Evolutionary conservation across 1,140 invertebrate species (phyloP).

Genomic region (Tetraneura akinire): DNA sequence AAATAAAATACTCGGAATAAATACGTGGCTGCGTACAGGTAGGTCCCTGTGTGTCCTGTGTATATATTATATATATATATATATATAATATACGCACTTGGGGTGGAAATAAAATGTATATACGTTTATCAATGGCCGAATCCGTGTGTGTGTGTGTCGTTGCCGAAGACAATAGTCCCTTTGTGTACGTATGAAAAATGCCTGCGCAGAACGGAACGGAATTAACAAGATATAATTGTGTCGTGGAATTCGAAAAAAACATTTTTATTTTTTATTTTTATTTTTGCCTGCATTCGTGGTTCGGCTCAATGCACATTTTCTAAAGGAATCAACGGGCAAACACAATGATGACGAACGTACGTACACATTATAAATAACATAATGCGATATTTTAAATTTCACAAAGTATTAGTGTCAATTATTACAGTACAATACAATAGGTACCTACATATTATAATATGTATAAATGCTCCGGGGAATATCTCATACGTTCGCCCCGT

Average conservation of each 20-base stretch:
- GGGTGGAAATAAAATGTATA: background rate
- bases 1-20: constrained; percentile 40
- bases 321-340: constrained; percentile 24
- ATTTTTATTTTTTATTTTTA: too few species aligned
- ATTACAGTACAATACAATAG: background rate
- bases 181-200: background rate
- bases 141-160: constrained; percentile 31
- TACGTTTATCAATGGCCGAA: constrained; percentile 6
- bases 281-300: constrained; percentile 6
- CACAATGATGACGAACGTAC: constrained; percentile 20
- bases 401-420: constrained; percentile 18
- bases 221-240: constrained; percentile 40
- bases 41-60: too few species aligned
- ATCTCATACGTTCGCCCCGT: background rate
- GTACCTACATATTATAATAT: too few species aligned
- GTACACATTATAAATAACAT: too few species aligned
- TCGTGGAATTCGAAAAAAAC: constrained; percentile 17
- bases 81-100: too few species aligned
- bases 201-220: background rate
- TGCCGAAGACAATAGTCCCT: constrained; percentile 37
- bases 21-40: constrained; percentile 1
- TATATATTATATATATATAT: too few species aligned
- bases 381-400: constrained; percentile 26
- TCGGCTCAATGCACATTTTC: constrained; percentile 20
- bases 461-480: background rate